Percentiles rank a stretch among this genome's conserved stretches.
Conservation (phyloP, 2,888 invertebrate species). For the Melinopterus prodromus region DNA sequence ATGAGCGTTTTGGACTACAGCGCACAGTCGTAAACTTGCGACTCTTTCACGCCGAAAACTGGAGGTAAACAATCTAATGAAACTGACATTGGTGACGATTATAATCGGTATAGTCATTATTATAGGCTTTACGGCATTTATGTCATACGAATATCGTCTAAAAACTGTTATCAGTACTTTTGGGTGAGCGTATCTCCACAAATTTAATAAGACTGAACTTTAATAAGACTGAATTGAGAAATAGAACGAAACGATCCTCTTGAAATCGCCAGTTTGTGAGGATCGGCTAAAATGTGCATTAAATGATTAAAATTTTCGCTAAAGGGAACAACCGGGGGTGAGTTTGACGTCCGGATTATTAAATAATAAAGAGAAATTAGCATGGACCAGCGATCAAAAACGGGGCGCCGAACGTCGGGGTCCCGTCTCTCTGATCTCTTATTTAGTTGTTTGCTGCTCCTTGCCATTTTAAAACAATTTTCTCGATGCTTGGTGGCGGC, state of each 20-base stretch:
- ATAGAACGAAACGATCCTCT: neutral
- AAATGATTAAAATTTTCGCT: neutral
- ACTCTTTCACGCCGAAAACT: no score
- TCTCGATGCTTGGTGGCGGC: neutral
- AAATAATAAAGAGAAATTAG: neutral
- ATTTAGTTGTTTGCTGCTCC: neutral
- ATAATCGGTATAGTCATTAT: no score
- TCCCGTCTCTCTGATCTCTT: neutral
- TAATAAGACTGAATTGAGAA: neutral
- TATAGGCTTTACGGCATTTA: no score
- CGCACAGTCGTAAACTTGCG: no score
- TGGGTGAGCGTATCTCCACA: neutral
- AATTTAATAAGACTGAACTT: neutral
- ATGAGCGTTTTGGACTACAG: no score
- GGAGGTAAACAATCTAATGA: no score
- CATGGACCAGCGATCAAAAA: neutral
- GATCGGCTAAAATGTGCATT: neutral
- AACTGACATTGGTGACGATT: no score
- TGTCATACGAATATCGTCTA: no score
- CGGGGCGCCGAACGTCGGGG: neutral
- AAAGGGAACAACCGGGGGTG: neutral
- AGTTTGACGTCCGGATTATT: neutral
- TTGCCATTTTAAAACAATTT: neutral
- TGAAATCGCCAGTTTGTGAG: neutral
- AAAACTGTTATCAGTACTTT: no score